Conservation (phyloP, 2,797 vertebrate species). For the Thalassophryne amazonica region DNA sequence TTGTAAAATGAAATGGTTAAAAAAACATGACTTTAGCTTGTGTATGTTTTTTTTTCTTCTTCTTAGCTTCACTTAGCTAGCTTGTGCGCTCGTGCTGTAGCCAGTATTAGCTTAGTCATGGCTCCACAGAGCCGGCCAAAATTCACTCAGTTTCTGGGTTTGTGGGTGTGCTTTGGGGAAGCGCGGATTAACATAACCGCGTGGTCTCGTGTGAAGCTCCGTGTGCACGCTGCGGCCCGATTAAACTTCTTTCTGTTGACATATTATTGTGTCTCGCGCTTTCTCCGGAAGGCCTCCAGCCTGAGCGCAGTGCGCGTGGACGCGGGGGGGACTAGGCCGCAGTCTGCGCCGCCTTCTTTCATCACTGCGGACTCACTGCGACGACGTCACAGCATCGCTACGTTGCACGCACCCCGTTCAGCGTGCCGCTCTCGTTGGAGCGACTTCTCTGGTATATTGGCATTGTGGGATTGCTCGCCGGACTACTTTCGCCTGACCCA, state of each 20-base stretch:
- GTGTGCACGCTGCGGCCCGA: accelerated
- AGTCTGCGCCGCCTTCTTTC: background rate
- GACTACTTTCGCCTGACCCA: too few species aligned
- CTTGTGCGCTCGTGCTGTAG: conserved; percentile 5
- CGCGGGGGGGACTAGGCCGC: conserved; percentile 61
- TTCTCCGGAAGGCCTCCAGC: conserved; percentile 43
- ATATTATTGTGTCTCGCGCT: background rate
- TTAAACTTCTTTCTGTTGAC: background rate
- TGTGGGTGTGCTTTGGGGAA: background rate
- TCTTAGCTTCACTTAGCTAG: too few species aligned
- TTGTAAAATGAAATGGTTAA: too few species aligned
- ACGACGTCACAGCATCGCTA: background rate
- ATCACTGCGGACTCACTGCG: conserved; percentile 20
- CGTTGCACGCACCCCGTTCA: too few species aligned
- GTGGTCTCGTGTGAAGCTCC: background rate
- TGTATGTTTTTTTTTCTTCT: too few species aligned
- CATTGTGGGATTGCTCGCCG: too few species aligned
- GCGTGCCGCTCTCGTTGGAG: too few species aligned
- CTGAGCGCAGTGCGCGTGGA: conserved; percentile 36
- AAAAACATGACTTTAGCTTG: too few species aligned
- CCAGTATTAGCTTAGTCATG: conserved; percentile 63
- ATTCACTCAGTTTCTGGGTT: background rate
- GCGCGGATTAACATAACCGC: accelerated
- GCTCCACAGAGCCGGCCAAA: conserved; percentile 16
- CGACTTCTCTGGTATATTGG: too few species aligned